A percentile compares a stretch with the other conserved stretches of the same genome.
phyloP scores from a whole-genome alignment of 2,797 vertebrate genomes.

The Enteromius afrohamiltoni region DNA sequence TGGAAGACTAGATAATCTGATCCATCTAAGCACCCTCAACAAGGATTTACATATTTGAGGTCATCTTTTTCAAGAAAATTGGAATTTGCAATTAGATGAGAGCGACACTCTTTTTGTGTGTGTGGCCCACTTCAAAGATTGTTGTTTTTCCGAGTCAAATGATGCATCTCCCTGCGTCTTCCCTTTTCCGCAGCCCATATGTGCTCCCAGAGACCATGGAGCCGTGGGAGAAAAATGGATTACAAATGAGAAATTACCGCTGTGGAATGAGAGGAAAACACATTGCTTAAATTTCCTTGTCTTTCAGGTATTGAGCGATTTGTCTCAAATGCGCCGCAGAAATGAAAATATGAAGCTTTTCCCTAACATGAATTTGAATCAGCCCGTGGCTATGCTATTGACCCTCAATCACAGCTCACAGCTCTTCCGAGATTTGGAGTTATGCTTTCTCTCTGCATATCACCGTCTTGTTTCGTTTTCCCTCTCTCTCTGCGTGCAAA shows the following conservation, averaged over 20 bases:
- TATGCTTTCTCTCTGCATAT: slow-evolving; percentile 36
- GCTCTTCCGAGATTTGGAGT: slow-evolving; percentile 12
- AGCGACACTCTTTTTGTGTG: slow-evolving; percentile 49
- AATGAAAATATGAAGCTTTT: slow-evolving; percentile 59
- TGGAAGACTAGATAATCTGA: slow-evolving; percentile 44
- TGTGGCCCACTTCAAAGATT: slow-evolving; percentile 48
- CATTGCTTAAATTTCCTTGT: slow-evolving; percentile 50
- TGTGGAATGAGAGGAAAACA: slow-evolving; percentile 48
- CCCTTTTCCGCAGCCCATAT: slow-evolving; percentile 51
- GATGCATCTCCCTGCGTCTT: slow-evolving; percentile 55
- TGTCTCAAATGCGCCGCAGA: slow-evolving; percentile 59
- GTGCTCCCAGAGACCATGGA: slow-evolving; percentile 59
- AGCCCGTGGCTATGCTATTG: slow-evolving; percentile 34
- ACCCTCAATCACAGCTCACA: slow-evolving; percentile 34
- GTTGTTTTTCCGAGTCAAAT: slow-evolving; percentile 62
- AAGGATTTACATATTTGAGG: slow-evolving; percentile 58
- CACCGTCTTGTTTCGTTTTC: not conserved
- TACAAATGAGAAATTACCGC: slow-evolving; percentile 65
- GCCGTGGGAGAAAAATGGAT: slow-evolving; percentile 57
- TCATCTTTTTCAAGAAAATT: slow-evolving; percentile 52
- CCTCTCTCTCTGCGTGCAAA: not conserved
- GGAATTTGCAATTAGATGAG: slow-evolving; percentile 60
- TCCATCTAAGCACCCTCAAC: slow-evolving; percentile 40
- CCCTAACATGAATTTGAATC: slow-evolving; percentile 52
- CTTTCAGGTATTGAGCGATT: slow-evolving; percentile 63